Percentiles rank a stretch among this genome's conserved stretches.
These are phyloP conservation scores for Seriola rivoliana DNA, from an alignment of 2,113 vertebrate species.

Conservation along the genomic window DNA sequence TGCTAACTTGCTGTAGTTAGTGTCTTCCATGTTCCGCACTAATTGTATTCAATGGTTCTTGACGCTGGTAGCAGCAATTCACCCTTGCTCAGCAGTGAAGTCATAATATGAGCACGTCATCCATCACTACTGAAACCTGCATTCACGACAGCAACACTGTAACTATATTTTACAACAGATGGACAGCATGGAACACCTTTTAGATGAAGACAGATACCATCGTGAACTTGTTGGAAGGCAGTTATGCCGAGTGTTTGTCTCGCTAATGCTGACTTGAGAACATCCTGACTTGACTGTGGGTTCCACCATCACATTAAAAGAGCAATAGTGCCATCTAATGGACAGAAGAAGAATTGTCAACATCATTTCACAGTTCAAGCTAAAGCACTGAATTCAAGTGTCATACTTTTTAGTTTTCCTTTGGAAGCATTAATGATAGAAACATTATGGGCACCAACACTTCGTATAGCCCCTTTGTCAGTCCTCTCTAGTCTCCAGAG, in stretches of 20 bases:
- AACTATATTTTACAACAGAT: not conserved
- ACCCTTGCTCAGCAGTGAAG: slow-evolving; percentile 26
- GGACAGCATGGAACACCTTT: not conserved
- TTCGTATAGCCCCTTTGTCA: not conserved
- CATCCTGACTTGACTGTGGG: not conserved
- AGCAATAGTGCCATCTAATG: slow-evolving; percentile 68
- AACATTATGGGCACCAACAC: not conserved
- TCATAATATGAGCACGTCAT: slow-evolving; percentile 28
- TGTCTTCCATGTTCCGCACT: not conserved
- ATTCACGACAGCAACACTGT: not conserved
- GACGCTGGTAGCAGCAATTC: slow-evolving; percentile 20
- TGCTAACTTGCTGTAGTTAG: slow-evolving; percentile 16
- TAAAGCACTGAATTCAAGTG: not conserved
- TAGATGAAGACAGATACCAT: slow-evolving; percentile 14
- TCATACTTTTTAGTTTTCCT: not conserved
- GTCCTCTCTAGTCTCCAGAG: not conserved
- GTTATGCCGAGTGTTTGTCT: slow-evolving; percentile 14
- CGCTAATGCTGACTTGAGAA: slow-evolving; percentile 12
- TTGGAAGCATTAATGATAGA: not conserved
- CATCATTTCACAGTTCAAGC: not conserved
- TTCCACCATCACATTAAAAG: slow-evolving; percentile 25
- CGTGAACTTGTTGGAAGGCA: slow-evolving; percentile 34
- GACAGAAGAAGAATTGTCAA: slow-evolving; percentile 1
- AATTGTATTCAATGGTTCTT: slow-evolving; percentile 21
- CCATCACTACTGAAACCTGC: not conserved